Percentiles rank a stretch among this genome's conserved stretches.
phyloP scores from a whole-genome alignment of 2,888 invertebrate genomes.

The Baronia brevicornis region DNA sequence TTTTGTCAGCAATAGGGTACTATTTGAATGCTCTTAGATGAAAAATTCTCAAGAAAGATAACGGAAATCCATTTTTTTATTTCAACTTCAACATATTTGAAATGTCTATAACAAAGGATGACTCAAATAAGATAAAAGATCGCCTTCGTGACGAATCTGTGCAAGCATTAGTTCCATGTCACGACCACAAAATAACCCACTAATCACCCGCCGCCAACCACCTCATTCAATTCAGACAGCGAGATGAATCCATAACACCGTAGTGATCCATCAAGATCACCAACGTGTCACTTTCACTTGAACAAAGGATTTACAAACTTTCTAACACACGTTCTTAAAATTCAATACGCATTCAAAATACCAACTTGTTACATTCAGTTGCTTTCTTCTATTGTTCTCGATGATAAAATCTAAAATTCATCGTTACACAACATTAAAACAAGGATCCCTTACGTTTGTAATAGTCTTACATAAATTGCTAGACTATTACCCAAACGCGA shows the following conservation, averaged over 20 bases:
- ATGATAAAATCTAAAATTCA: conserved; percentile 9
- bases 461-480: conserved; percentile 19
- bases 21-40: too few relatives aligned
- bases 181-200: not conserved
- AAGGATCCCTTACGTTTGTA: conserved; percentile 19
- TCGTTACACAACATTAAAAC: conserved; percentile 5
- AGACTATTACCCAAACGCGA: conserved; percentile 2
- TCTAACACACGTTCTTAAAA: conserved; percentile 44
- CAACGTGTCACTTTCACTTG: conserved; percentile 44
- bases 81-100: too few relatives aligned
- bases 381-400: conserved; percentile 34
- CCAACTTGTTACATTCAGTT: conserved; percentile 15
- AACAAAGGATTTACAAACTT: conserved; percentile 56
- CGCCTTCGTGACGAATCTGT: too few relatives aligned
- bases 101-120: too few relatives aligned
- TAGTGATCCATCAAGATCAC: conserved; percentile 38
- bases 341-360: conserved; percentile 34
- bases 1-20: too few relatives aligned
- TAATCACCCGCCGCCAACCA: conserved; percentile 1
- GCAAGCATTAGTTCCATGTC: not conserved
- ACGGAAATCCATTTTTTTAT: too few relatives aligned
- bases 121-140: too few relatives aligned
- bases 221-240: conserved; percentile 30
- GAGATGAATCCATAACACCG: conserved; percentile 31
- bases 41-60: too few relatives aligned